Percentiles rank a stretch among this genome's conserved stretches.
Evolutionary conservation across 2,113 vertebrate genomes (phyloP).

Genomic region (Pterophyllum scalare): DNA sequence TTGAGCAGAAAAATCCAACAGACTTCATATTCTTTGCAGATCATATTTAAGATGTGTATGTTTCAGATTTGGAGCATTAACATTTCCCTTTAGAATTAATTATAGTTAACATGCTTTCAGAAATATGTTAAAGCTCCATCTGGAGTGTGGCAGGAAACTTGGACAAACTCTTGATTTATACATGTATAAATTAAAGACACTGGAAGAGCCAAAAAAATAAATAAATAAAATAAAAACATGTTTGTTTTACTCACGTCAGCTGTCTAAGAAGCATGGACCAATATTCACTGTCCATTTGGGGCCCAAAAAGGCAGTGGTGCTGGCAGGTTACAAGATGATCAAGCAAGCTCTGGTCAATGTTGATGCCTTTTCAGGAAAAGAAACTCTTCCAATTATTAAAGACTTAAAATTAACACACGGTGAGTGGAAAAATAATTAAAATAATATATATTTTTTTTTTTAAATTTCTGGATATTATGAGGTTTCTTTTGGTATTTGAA

Average conservation of each 20-base stretch:
- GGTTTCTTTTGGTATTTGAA: neutral
- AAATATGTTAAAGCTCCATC: neutral
- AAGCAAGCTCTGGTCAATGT: neutral
- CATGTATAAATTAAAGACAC: neutral
- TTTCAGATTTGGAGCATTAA: neutral
- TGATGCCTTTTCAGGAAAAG: neutral
- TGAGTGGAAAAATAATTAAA: neutral
- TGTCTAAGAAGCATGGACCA: neutral
- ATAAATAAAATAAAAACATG: too few species aligned
- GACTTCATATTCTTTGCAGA: neutral
- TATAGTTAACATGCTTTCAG: neutral
- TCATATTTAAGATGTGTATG: neutral
- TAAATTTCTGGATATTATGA: neutral
- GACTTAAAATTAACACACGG: slow-evolving; percentile 2
- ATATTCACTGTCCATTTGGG: slow-evolving; percentile 1
- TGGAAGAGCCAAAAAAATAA: neutral
- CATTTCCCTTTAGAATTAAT: neutral
- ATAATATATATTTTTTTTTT: neutral
- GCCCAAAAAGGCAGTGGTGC: neutral
- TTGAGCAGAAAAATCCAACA: neutral
- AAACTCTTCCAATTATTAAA: neutral
- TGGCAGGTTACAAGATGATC: neutral
- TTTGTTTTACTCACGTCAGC: neutral
- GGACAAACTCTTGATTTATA: neutral
- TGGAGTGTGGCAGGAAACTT: neutral